Evolutionary conservation across 2,113 vertebrate genomes (phyloP), one percentile per base, ranked within the genome.

Genomic region (Glareola pratincola): DNA sequence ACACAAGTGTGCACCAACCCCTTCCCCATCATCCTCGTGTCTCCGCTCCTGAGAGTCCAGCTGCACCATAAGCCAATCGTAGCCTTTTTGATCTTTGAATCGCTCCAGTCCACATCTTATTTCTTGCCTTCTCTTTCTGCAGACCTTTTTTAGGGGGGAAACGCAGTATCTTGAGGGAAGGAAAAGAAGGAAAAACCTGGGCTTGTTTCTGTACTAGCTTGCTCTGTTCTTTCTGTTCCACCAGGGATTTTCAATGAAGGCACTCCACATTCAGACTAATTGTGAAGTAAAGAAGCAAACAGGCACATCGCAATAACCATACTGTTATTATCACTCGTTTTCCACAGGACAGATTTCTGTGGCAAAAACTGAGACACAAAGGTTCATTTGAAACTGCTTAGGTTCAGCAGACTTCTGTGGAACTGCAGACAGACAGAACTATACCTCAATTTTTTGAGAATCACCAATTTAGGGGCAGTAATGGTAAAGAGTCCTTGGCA

Each of bases 11-110:
- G 69, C 41, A 50, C 12, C 80, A 76, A 9, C 5, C 48, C 47
- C n/a, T 8, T 51, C 14, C 57, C 45, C 48, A 82, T 6, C 64
- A 24, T 6, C 37, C 51, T 12, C 8, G 12, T 9, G 14, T 9
- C 67, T 34, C 72, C 43, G 37, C 14, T 66, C 36, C 39, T 5
- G 12, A n/a, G n/a, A 32, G 14, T 51, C 53, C 54, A 10, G 0
- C 2, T 4, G 8, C 12, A 68, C 34, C 36, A n/a, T 4, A 48
- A 57, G 39, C 12, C 64, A 90, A 19, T 37, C 1, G 1, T 0
- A 17, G 34, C 47, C 36, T 63, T 47, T 75, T 64, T 16, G 6
- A 90, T 12, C 57, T 32, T 41, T 11, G 4, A 62, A 27, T 11
- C n/a, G 57, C 36, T 18, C 10, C 47, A 24, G 8, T 11, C 41